Conservation (phyloP, 2,113 vertebrate genomes). For the Chaetodon auriga region DNA sequence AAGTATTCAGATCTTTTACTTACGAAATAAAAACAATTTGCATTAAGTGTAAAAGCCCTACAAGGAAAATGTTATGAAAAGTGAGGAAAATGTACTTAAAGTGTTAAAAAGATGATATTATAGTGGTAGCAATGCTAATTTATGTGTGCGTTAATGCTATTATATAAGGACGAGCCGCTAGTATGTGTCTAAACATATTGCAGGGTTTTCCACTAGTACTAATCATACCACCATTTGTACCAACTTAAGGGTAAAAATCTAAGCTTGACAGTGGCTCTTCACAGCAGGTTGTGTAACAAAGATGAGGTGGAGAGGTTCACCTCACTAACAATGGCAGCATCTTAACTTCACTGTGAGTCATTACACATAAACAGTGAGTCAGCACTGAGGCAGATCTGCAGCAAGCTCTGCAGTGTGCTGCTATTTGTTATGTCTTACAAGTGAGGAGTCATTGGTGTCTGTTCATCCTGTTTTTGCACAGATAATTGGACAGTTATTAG, state of each 20-base stretch:
- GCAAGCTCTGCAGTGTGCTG: slow-evolving; percentile 2
- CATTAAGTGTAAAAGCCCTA: no score
- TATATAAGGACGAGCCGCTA: no score
- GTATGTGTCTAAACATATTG: no score
- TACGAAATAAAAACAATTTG: no score
- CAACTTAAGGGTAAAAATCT: not conserved
- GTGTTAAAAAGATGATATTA: no score
- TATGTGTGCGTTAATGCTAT: no score
- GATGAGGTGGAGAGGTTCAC: not conserved
- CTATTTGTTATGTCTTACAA: not conserved
- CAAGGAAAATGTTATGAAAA: no score
- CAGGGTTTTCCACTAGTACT: not conserved
- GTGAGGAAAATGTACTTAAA: no score
- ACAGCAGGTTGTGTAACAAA: not conserved
- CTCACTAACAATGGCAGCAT: slow-evolving; percentile 3
- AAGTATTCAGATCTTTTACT: no score
- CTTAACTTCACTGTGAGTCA: slow-evolving; percentile 29
- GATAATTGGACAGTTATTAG: no score
- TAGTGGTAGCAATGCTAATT: no score
- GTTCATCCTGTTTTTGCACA: not conserved
- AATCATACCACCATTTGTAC: not conserved
- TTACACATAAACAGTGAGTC: slow-evolving; percentile 31
- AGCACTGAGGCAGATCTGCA: not conserved
- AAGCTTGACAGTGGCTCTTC: not conserved
- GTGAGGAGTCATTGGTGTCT: not conserved